Base-by-base conservation (phyloP, 2,113 vertebrate genomes). In the Aix galericulata region DNA sequence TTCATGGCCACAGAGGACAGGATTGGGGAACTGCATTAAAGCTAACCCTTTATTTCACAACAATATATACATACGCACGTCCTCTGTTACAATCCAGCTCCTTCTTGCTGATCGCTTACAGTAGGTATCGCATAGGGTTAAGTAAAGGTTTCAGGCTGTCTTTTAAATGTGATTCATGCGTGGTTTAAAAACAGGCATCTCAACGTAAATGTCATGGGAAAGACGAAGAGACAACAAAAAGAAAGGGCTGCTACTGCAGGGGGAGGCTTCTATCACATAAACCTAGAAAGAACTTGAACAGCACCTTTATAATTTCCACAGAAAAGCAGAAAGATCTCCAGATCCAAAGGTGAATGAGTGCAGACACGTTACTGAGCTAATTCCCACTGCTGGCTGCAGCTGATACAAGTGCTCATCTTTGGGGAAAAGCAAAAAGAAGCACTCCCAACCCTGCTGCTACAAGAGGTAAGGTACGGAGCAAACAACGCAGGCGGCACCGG, bases 231-330 rank as follows among this genome's bases (percentile, higher is more conserved):
- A 50, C 8, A 32, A 13, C 32, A 32, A 23, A 20, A 9, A 67
- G 40, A 25, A 59, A 60, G 5, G 18, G 26, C 8, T 76, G 42
- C 8, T 59, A 2, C 20, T 32, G 29, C 29, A 79, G 25, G 2
- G 27, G 1, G 15, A 52, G 13, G 8, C 2, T 81, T 63, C 34
- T 10, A 2, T 3, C 1, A 0, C 3, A 9, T 4, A 13, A 20
- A 75, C 21, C 29, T 32, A 29, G 6, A 34, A 90, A 52, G 6
- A 66, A 63, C 27, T 88, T 25, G 4, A 67, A 6, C 1, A 38
- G 13, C 73, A 4, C 8, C 11, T 42, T 72, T 78, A 26, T 62
- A 80, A 53, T 16, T 55, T 17, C 6, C 50, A 79, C 8, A 5
- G 11, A 11, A 58, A 63, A 21, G 27, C 58, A 26, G 9, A 25